Evolutionary conservation across 2,888 invertebrate genomes (phyloP), one percentile per base, ranked within the genome.

Genomic region (Caenorhabditis wallacei): DNA sequence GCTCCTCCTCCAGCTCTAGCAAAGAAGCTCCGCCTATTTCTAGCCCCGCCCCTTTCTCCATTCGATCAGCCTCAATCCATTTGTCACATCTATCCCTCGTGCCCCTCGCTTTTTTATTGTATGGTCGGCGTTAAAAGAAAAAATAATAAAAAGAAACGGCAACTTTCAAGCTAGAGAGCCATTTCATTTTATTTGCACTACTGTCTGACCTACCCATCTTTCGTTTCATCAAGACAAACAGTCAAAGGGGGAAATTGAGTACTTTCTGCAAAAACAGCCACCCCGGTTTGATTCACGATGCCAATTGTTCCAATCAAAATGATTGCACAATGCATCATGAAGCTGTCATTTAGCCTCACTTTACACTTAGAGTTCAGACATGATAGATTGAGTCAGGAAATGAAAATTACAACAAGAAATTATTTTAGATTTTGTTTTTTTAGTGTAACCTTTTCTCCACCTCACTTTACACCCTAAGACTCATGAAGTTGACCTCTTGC

Each of bases 181-280:
- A 40, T 40, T 35, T 35, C 68, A 68, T 56, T 68, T 20, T 57
- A 30, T 69, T 78, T 78, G 78, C 69, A 35, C 61, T 63, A 69
- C 63, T 64, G 57, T 54, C 57, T 75, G 75, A 64, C 66, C 56
- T 22, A 59, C 43, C 78, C 56, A 78, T 56, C 78, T 63, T 76
- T 53, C 37, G 20, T 53, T 68, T 70, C 57, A 69, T 78, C 69
- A 78, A 63, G 53, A 53, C 78, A 78, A 78, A 78, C 61, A 78
- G 5, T 26, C 11, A 22, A 57, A n/a, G n/a, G 30, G 35, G 35
- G 26, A n/a, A 37, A 51, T 30, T 35, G 66, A 66, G 66, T 66
- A 66, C 53, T 53, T 51, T 66, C 59, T 59, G 64, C 48, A 64
- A 66, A 53, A 66, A 66, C 43, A 46, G 10, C 40, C 40, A 2